Evolutionary conservation across 1,140 invertebrate species (phyloP).

Genomic region (Mercenaria mercenaria): DNA sequence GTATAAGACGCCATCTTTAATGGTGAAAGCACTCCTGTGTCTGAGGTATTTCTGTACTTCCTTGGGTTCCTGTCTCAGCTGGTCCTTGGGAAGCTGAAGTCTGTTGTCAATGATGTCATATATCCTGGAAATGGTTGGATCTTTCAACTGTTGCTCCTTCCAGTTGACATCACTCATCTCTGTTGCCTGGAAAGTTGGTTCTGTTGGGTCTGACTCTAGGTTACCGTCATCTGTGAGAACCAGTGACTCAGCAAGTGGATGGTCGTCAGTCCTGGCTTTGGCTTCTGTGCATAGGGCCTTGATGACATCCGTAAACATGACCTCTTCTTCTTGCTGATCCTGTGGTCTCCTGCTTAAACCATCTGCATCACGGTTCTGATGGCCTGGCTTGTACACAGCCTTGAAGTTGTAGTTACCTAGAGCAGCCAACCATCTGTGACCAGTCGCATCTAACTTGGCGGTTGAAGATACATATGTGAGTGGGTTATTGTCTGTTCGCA

Average conservation of each 20-base stretch:
- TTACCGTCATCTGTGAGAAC: neutral
- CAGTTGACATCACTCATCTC: too few relatives aligned
- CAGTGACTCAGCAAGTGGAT: neutral
- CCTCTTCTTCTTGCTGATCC: too few relatives aligned
- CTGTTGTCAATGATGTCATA: neutral
- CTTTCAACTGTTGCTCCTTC: neutral
- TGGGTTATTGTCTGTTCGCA: constrained; percentile 30
- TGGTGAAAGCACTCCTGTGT: neutral
- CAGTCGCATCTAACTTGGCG: constrained; percentile 21
- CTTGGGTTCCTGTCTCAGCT: neutral
- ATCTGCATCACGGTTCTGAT: neutral
- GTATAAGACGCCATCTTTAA: constrained; percentile 1
- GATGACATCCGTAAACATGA: too few relatives aligned
- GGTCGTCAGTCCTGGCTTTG: neutral
- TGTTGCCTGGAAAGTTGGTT: too few relatives aligned
- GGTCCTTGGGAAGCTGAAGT: neutral
- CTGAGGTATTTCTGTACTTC: constrained; percentile 1
- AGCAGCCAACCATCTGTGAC: constrained; percentile 9
- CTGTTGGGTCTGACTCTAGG: too few relatives aligned
- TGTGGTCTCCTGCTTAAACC: neutral
- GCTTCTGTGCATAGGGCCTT: too few relatives aligned
- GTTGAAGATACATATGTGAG: constrained; percentile 29
- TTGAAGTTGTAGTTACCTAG: neutral
- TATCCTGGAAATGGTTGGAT: neutral
- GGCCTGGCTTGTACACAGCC: neutral